Base-by-base conservation (phyloP, 2,888 invertebrate species). In the Lissonota sp. region DNA sequence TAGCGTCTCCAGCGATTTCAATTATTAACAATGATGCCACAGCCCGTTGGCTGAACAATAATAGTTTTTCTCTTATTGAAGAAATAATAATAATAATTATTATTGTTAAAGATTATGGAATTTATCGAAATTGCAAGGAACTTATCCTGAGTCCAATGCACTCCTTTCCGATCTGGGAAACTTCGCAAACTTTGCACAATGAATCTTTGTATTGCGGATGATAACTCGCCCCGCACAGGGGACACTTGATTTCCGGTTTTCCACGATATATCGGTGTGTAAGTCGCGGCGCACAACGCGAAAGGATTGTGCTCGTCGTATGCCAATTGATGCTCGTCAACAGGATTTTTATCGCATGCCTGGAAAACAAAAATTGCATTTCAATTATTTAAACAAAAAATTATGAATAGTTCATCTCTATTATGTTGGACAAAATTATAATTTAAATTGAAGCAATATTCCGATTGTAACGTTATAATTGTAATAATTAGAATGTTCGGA, bases 291-390 rank as follows among this genome's bases (percentile, higher is more conserved):
- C 99, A 99, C 55, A 99, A 94, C 76, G 95, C 96, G 93, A 99
- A 99, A 0, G 99, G 99, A 93, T 99, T 99, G 91, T 99, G 98
- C 90, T 99, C 98, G 88, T 99, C 99, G 90, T 99, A 99, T 0
- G 95, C 93, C 71, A 99, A 91, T 87, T 97, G 95, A 85, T 98
- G 96, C 90, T 98, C 98, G 90, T 99, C 99, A 0, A 95, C 94
- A 0, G 96, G 96, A 86, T 96, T 98, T 83, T 97, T 97, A 89
- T 99, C 99, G 90, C 99, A 99, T 0, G 97, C 98, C 93, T 97
- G 91, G 79, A 94, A 90, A 71, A 82, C 26, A 79, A n/a, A 10
- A 69, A 67, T 69, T 26, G 26, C 8, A 12, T 8, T 57, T 58
- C 6, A 14, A 39, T 8, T n/a, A 49, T 60, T 8, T 5, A 26